Base-by-base conservation (phyloP, 2,113 vertebrate species). In the Struthidea cinerea region DNA sequence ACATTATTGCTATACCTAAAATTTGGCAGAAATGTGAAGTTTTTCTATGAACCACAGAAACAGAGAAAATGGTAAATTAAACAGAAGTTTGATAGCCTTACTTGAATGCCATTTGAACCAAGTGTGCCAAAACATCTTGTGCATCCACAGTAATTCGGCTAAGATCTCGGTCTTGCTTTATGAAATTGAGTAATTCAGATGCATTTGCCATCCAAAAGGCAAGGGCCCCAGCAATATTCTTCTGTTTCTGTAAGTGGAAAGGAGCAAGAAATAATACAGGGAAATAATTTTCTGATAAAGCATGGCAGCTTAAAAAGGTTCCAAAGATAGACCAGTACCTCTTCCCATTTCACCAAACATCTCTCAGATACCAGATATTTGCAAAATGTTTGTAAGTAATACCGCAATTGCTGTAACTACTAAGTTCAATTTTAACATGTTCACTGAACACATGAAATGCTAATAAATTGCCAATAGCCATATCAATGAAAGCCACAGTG, bases 121-220 rank as follows among this genome's bases (percentile, higher is more conserved):
- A 98, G 95, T 99, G 99, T 12, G 99, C 99, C 47, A 99, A 97
- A 87, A 99, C 98, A 84, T 99, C 99, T 96, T 99, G 99, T 9
- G 99, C 99, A 46, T 99, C 99, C 96, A 99, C 95, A 3, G 99
- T 99, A 96, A 99, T 95, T 49, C 99, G 98, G 44, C 99, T 99
- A 33, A 99, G 98, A 95, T 99, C 99, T 74, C 98, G 96, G 97
- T 99, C 99, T 98, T 99, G 99, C 92, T 99, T 99, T 96, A 99
- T 96, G 95, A 99, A 99, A 98, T 99, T 99, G 91, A 99, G 98
- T 59, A 99, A 98, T 90, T 99, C 99, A 3, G 99, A 99, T 24
- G 99, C 99, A 59, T 99, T 99, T 94, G 99, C 99, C 99, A 99
- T 99, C 99, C 99, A 99, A 97, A 99, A 99, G 59, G 99, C 99